phyloP scores from a whole-genome alignment of 2,888 invertebrate genomes.

The Drosophila neotestacea region DNA sequence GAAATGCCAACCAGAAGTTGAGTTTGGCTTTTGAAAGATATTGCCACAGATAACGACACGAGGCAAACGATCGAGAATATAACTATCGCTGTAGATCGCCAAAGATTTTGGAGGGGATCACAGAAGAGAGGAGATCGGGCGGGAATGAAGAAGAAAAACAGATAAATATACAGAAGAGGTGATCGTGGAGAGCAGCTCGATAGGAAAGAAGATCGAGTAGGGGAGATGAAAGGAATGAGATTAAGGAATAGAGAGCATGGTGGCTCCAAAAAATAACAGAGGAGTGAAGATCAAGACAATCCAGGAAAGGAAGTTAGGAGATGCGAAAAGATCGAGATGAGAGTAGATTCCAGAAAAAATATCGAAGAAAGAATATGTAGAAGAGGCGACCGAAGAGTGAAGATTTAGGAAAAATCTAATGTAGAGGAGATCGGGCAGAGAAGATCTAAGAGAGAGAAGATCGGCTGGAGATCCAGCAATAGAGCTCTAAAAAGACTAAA shows the following conservation, averaged over 20 bases:
- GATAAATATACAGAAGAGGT: too few species aligned
- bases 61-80: constrained; percentile 39
- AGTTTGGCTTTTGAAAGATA: constrained; percentile 42
- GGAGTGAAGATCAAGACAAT: background rate
- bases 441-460: background rate
- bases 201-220: background rate
- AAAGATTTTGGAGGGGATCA: constrained; percentile 6
- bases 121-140: background rate
- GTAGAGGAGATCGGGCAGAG: background rate
- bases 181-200: background rate
- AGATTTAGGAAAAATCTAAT: background rate
- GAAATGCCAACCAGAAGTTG: constrained; percentile 52
- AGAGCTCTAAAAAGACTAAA: background rate
- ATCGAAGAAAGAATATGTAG: background rate
- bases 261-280: too few species aligned
- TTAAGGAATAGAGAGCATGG: too few species aligned
- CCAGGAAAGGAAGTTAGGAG: background rate
- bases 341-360: background rate
- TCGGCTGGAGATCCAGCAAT: background rate
- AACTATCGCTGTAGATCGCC: constrained; percentile 29
- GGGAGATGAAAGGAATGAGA: background rate
- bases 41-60: constrained; percentile 61
- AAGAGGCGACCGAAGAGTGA: background rate
- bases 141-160: background rate
- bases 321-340: background rate